Evolutionary conservation across 2,888 invertebrate species (phyloP).

Genomic region (Drosophila subquinaria): DNA sequence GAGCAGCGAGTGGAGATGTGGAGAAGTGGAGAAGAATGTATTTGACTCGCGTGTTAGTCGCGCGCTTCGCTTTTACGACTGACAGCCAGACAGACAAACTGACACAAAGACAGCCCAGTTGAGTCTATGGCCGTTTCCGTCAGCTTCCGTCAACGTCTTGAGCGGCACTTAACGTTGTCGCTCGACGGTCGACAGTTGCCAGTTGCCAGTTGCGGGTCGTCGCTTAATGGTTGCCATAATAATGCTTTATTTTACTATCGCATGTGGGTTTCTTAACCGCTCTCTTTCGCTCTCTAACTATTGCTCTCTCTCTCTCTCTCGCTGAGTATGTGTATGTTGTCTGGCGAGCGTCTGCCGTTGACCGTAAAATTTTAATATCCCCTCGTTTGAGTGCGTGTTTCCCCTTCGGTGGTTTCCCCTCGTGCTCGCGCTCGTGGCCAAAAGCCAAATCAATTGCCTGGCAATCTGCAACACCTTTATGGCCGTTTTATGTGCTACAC

Average conservation of each 20-base stretch:
- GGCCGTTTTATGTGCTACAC: conserved; percentile 74
- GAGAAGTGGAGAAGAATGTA: conserved; percentile 12
- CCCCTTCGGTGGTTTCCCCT: conserved; percentile 2
- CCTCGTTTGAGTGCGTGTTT: conserved; percentile 53
- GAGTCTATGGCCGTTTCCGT: conserved; percentile 52
- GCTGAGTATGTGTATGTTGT: conserved; percentile 32
- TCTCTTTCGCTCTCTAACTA: conserved; percentile 1
- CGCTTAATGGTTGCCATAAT: conserved; percentile 75
- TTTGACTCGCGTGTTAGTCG: conserved; percentile 60
- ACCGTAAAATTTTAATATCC: conserved; percentile 78
- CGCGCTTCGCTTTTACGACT: conserved; percentile 64
- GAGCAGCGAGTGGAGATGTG: background rate
- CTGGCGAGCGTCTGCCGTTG: conserved; percentile 74
- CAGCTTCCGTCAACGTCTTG: conserved; percentile 74
- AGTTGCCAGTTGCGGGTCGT: conserved; percentile 33
- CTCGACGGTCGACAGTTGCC: conserved; percentile 12
- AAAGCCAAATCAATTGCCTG: conserved; percentile 70
- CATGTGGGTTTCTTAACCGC: conserved; percentile 46
- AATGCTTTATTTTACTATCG: conserved; percentile 80
- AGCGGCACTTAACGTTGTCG: conserved; percentile 60
- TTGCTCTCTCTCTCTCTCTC: background rate
- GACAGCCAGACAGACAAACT: conserved; percentile 12
- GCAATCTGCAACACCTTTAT: conserved; percentile 79
- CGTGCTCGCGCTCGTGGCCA: background rate
- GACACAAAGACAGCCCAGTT: conserved; percentile 35